Conservation (phyloP, 2,888 invertebrate species). For the Alsophila aescularia region DNA sequence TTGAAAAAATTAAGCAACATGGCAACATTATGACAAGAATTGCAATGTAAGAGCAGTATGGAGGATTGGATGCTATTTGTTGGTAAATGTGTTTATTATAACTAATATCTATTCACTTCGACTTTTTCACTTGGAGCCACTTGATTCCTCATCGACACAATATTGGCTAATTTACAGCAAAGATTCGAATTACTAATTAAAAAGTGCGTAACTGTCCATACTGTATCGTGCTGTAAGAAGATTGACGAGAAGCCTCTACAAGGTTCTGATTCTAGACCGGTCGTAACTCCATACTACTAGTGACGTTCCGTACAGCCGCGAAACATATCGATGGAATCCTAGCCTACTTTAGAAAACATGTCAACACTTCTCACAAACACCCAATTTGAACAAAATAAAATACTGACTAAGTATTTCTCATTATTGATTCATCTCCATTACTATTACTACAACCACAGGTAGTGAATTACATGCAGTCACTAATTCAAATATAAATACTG, state of each 20-base stretch:
- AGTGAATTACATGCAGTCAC: too few species aligned
- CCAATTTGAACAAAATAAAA: too few species aligned
- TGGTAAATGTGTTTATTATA: too few species aligned
- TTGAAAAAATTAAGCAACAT: conserved; percentile 9
- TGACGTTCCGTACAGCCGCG: conserved; percentile 43
- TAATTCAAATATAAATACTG: too few species aligned
- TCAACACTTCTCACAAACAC: not conserved
- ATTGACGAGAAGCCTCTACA: conserved; percentile 65
- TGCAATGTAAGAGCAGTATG: not conserved
- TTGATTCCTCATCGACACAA: too few species aligned
- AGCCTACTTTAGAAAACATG: not conserved
- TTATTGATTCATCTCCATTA: too few species aligned
- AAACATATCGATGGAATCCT: conserved; percentile 44
- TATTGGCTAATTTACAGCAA: too few species aligned
- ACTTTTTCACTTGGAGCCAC: too few species aligned
- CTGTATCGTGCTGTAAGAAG: conserved; percentile 17
- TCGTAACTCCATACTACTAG: conserved; percentile 69
- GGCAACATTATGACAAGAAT: not conserved
- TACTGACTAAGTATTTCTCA: too few species aligned
- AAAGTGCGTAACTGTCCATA: not conserved
- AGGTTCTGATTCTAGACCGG: conserved; percentile 70
- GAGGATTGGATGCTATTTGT: not conserved
- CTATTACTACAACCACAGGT: too few species aligned
- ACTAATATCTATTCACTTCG: too few species aligned
- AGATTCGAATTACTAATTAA: too few species aligned